Percentiles rank a stretch among this genome's conserved stretches.
Conservation (phyloP, 2,797 vertebrate species). For the Clamator glandarius region DNA sequence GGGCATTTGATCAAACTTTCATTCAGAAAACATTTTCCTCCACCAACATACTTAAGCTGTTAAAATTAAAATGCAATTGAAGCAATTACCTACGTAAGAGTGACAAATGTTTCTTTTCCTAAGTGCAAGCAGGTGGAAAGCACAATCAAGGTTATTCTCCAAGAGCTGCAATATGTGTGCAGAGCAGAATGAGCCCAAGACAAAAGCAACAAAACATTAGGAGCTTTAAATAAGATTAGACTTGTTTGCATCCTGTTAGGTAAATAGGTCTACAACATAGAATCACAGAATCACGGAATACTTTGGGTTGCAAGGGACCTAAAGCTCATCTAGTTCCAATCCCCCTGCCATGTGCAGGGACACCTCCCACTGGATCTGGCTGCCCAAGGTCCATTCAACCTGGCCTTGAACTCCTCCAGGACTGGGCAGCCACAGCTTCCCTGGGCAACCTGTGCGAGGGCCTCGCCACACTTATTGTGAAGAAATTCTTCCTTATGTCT, state of each 20-base stretch:
- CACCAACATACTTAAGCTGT: conserved; percentile 28
- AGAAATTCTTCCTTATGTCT: no score
- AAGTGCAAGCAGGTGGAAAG: conserved; percentile 58
- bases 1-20: conserved; percentile 33
- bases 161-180: rapidly evolving
- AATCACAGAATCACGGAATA: no score
- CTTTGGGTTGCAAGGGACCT: no score
- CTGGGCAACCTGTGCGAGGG: no score
- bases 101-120: conserved; percentile 64
- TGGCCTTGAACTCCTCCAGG: no score
- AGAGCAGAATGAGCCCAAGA: neutral
- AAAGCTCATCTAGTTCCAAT: no score
- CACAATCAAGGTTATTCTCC: neutral
- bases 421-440: no score
- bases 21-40: conserved; percentile 56
- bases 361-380: no score
- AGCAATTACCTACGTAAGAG: conserved; percentile 55
- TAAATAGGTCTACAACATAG: neutral
- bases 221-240: neutral
- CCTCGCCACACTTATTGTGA: no score
- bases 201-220: neutral
- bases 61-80: conserved; percentile 59
- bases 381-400: no score
- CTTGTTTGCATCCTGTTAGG: neutral
- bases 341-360: no score